A percentile compares a stretch with the other conserved stretches of the same genome.
Evolutionary conservation across 2,113 vertebrate species (phyloP).

Genomic region (Hemichromis elongatus): DNA sequence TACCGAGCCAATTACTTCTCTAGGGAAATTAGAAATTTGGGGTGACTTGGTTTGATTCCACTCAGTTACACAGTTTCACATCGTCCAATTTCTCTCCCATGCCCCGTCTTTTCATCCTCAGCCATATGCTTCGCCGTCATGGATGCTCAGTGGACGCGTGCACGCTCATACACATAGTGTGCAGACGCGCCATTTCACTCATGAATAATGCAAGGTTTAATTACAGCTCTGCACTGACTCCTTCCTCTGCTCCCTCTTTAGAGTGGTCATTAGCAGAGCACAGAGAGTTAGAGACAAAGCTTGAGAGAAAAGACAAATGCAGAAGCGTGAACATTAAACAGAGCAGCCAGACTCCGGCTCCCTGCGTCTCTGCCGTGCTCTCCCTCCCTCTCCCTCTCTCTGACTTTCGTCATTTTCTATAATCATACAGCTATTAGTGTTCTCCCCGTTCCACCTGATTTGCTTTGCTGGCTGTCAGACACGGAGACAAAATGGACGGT

Average conservation of each 20-base stretch:
- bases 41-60: background rate
- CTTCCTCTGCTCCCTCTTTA: background rate
- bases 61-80: background rate
- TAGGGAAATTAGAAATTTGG: background rate
- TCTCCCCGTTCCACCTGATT: conserved; percentile 19
- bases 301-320: conserved; percentile 29
- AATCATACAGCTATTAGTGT: conserved; percentile 38
- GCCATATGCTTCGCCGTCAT: background rate
- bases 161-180: background rate
- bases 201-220: conserved; percentile 63
- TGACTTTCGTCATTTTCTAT: conserved; percentile 7
- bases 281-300: background rate
- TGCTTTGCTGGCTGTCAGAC: conserved; percentile 15
- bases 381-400: background rate
- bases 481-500: conserved; percentile 21
- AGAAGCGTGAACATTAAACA: conserved; percentile 20
- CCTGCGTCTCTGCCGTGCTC: background rate
- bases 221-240: conserved; percentile 36
- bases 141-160: background rate
- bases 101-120: background rate
- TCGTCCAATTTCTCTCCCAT: background rate
- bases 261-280: conserved; percentile 43
- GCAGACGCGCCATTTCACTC: conserved; percentile 28
- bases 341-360: background rate
- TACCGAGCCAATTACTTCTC: conserved; percentile 26